Percentiles rank a stretch among this genome's conserved stretches.
Evolutionary conservation across 2,888 invertebrate genomes (phyloP).

Genomic region (Eupelmus urozonus): DNA sequence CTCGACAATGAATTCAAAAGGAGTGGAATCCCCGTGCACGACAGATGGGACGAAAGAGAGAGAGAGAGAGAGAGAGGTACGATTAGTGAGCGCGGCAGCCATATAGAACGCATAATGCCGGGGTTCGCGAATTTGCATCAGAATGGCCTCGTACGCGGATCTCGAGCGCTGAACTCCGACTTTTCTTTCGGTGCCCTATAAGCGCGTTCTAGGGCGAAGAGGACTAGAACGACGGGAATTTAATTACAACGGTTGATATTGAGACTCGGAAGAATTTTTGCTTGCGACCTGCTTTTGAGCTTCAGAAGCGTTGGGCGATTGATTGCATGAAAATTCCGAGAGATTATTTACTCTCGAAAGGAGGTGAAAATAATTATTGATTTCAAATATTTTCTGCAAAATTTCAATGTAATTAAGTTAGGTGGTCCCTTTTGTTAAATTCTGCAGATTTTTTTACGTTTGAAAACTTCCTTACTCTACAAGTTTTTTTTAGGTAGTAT

Average conservation of each 20-base stretch:
- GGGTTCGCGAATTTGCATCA: not conserved
- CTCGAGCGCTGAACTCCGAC: not conserved
- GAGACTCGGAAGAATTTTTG: not conserved
- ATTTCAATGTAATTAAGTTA: no score
- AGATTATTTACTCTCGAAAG: no score
- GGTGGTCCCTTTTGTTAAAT: no score
- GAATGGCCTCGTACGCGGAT: not conserved
- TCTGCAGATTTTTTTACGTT: no score
- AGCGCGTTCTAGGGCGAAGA: no score
- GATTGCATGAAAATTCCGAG: no score
- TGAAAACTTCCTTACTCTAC: no score
- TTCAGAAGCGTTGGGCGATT: no score
- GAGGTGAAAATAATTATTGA: no score
- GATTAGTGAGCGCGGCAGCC: not conserved
- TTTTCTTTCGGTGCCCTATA: not conserved
- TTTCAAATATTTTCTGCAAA: no score
- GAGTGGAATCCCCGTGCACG: not conserved
- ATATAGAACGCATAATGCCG: not conserved
- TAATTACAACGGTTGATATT: not conserved
- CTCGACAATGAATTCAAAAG: not conserved
- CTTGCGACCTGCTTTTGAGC: not conserved
- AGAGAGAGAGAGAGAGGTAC: no score
- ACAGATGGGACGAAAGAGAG: not conserved
- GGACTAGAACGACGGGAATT: not conserved
- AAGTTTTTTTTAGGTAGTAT: no score